phyloP scores from a whole-genome alignment of 2,888 invertebrate genomes.

The Drosophila kokeensis region DNA sequence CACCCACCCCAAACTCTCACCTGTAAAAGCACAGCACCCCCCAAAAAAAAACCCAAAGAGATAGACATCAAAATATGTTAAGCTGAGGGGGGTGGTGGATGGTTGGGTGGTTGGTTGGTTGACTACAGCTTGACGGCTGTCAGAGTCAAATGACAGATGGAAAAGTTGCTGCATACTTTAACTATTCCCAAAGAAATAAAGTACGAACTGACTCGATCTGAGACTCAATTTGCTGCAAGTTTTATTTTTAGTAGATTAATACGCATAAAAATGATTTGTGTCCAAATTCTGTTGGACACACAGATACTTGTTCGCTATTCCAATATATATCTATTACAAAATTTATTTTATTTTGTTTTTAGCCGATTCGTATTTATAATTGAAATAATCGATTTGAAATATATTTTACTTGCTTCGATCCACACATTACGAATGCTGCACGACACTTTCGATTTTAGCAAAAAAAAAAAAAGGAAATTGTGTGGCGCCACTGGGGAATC shows the following conservation, averaged over 20 bases:
- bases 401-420: constrained; percentile 3
- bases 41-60: constrained; percentile 23
- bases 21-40: constrained; percentile 63
- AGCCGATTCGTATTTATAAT: too few species aligned
- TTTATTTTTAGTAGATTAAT: neutral
- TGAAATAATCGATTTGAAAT: neutral
- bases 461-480: constrained; percentile 23
- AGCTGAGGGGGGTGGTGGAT: constrained; percentile 1
- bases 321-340: neutral
- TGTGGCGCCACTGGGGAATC: constrained; percentile 53
- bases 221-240: neutral
- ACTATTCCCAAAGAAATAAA: constrained; percentile 10
- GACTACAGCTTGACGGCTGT: constrained; percentile 52
- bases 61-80: constrained; percentile 52
- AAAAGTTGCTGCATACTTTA: constrained; percentile 34
- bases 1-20: constrained; percentile 34
- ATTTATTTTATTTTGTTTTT: neutral
- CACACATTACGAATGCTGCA: constrained; percentile 25
- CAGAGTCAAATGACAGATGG: constrained; percentile 58
- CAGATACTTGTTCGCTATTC: neutral
- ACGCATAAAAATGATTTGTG: neutral
- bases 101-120: neutral
- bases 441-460: neutral
- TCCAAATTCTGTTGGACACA: neutral
- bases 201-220: neutral